These are phyloP conservation scores for Butorides virescens DNA, from an alignment of 2,113 vertebrate genomes.

Conservation along the genomic window DNA sequence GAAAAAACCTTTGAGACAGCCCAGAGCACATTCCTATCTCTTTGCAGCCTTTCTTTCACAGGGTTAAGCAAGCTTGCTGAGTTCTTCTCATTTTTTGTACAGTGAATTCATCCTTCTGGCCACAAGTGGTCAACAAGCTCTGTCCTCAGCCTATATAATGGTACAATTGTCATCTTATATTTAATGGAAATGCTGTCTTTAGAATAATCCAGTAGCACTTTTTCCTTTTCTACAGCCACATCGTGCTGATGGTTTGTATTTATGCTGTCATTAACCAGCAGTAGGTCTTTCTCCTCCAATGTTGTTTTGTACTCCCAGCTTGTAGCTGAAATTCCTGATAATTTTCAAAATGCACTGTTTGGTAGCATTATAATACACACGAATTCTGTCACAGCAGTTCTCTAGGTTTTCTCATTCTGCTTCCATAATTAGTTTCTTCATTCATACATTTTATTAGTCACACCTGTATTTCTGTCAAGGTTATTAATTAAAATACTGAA, in stretches of 20 bases:
- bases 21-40: not conserved
- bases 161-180: not conserved
- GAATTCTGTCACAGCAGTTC: not conserved
- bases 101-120: not conserved
- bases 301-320: not conserved
- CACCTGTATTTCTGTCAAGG: not conserved
- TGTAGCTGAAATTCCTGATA: not conserved
- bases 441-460: constrained; percentile 13
- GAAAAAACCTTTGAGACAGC: not conserved
- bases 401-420: not conserved
- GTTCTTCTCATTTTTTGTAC: not conserved
- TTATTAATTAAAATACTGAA: constrained; percentile 12
- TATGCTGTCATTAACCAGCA: not conserved
- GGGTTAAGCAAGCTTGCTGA: not conserved
- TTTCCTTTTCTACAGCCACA: not conserved
- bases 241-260: not conserved
- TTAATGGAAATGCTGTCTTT: not conserved
- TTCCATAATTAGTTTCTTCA: not conserved
- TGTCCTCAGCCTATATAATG: not conserved
- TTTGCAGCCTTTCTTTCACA: not conserved
- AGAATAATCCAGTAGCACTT: not conserved
- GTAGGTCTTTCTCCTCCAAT: not conserved
- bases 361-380: not conserved
- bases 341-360: not conserved
- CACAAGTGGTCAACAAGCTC: not conserved